Percentiles rank a stretch among this genome's conserved stretches.
Conservation (phyloP, 2,797 vertebrate genomes). For the Poeciliopsis infans region DNA sequence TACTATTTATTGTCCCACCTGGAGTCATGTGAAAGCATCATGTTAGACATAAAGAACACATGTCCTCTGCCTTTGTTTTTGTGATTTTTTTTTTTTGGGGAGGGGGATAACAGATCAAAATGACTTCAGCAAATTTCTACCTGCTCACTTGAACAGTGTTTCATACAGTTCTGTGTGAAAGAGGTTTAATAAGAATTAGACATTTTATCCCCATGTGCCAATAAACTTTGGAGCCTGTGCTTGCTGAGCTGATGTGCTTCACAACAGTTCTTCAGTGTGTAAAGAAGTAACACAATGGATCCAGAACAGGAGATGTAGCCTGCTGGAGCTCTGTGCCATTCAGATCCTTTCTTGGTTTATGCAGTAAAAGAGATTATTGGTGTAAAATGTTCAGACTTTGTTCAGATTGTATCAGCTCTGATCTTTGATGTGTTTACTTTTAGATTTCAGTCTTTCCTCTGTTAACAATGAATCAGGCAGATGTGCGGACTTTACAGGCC, state of each 20-base stretch:
- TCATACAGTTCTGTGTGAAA: constrained; percentile 31
- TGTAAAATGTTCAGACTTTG: constrained; percentile 63
- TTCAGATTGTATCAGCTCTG: constrained; percentile 56
- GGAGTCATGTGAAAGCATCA: constrained; percentile 3
- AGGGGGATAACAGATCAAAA: neutral
- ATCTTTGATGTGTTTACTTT: constrained; percentile 70
- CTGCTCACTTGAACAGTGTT: constrained; percentile 10
- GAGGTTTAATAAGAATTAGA: constrained; percentile 33
- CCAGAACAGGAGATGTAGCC: constrained; percentile 22
- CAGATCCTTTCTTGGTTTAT: constrained; percentile 33
- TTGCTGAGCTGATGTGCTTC: constrained; percentile 37
- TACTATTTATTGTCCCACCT: constrained; percentile 36
- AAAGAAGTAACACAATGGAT: constrained; percentile 15
- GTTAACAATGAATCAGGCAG: constrained; percentile 58
- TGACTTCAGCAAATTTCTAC: constrained; percentile 47
- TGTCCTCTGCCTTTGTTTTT: constrained; percentile 3
- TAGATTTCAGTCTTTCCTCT: constrained; percentile 58
- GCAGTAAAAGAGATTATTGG: constrained; percentile 65
- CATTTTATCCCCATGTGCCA: constrained; percentile 11
- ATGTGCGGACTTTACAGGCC: constrained; percentile 68
- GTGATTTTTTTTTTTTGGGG: constrained; percentile 24
- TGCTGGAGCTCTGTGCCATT: constrained; percentile 40
- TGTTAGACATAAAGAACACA: constrained; percentile 22
- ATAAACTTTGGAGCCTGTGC: constrained; percentile 35
- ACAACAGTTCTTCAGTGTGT: constrained; percentile 21